Base-by-base conservation (phyloP, 2,888 invertebrate species). In the Megalurothrips usitatus region DNA sequence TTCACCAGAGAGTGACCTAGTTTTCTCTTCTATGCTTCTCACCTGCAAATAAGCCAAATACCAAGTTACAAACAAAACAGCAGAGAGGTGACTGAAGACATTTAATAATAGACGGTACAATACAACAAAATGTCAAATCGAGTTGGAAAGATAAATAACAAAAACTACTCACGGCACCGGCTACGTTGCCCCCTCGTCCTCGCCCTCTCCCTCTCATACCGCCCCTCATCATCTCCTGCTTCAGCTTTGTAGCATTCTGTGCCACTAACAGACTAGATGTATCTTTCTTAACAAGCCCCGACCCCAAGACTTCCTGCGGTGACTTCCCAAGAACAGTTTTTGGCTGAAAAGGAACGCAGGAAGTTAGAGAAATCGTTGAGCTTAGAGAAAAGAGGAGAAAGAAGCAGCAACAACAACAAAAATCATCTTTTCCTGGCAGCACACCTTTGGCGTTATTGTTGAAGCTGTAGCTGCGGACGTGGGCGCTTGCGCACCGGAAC, bases 191-290 rank as follows among this genome's bases (percentile, higher is more conserved):
- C 28, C 81, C 75, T 10, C 82, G 81, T n/a, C 83, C 80, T 81
- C 82, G 63, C 1, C 82, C 83, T 79, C 82, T 58, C 11, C 82
- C 81, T 8, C 81, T 26, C 19, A 81, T 78, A 14, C 81, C 80
- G 6, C 81, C 81, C 28, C 81, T 43, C 2, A 23, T 9, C 28
- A 48, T 79, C 79, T 80, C 81, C 11, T n/a, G 79, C 80, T 79
- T 82, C 80, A 49, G 80, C 80, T 28, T 82, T 14, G 58, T n/a
- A 19, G 58, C 58, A 58, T 2, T 2, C 6, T 17, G 14, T 58
- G 17, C 19, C 17, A 75, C 26, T 12, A 75, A 9, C 8, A 75
- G 26, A 23, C 68, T 75, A 75, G 68, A n/a, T 10, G 68, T 9
- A 26, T 75, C 68, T 26, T 75, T 75, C 26, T 75, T 75, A 26